These are phyloP conservation scores for Caerostris extrusa DNA, from an alignment of 1,140 invertebrate genomes.

Conservation along the genomic window DNA sequence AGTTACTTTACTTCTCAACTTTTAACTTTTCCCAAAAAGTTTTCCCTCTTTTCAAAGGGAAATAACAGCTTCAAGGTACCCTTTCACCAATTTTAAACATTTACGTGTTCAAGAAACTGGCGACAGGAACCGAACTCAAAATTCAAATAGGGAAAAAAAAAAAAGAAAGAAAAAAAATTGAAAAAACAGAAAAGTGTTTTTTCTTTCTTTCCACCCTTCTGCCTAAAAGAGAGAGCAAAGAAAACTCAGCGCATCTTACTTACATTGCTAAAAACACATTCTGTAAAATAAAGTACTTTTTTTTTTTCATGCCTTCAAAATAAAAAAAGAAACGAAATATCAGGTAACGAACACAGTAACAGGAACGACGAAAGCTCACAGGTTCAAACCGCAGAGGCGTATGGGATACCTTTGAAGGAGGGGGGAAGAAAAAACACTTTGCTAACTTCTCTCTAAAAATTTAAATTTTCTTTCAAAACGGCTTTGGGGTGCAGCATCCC, in stretches of 20 bases:
- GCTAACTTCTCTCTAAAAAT: background rate
- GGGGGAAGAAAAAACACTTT: background rate
- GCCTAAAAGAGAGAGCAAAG: background rate
- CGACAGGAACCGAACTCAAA: background rate
- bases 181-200: background rate
- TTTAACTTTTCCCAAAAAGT: too few species aligned
- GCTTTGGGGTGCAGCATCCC: background rate
- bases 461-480: slow-evolving; percentile 40
- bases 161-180: too few species aligned
- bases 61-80: background rate
- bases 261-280: slow-evolving; percentile 3
- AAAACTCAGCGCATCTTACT: background rate
- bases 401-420: background rate
- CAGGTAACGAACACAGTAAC: slow-evolving; percentile 28
- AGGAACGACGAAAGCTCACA: background rate
- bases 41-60: background rate
- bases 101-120: background rate
- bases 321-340: slow-evolving; percentile 11
- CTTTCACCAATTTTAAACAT: background rate
- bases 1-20: too few species aligned
- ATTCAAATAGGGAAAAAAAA: background rate
- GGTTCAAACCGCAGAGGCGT: slow-evolving; percentile 2
- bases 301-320: background rate
- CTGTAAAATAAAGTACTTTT: slow-evolving; percentile 15
- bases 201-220: background rate